Conservation (phyloP, 2,113 vertebrate species). For the Theristicus caerulescens region DNA sequence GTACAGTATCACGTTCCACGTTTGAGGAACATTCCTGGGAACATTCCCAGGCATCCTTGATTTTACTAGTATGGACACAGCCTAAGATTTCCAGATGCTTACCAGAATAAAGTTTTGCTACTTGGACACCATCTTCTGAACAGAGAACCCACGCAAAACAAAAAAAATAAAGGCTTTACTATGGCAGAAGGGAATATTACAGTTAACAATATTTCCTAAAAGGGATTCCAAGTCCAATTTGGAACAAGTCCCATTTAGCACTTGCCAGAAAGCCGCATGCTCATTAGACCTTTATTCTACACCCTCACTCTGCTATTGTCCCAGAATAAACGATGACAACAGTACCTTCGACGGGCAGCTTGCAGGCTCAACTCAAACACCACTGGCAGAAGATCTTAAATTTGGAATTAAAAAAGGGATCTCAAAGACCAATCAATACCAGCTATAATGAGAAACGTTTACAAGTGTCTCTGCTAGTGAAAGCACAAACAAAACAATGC, state of each 20-base stretch:
- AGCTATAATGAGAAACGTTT: background rate
- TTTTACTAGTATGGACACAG: slow-evolving; percentile 29
- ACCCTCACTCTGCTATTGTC: background rate
- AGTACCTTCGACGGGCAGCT: background rate
- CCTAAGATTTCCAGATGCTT: slow-evolving; percentile 51
- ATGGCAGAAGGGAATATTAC: background rate
- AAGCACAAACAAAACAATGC: background rate
- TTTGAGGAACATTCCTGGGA: slow-evolving; percentile 53
- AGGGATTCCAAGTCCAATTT: background rate
- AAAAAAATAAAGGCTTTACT: background rate
- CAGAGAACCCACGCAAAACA: background rate
- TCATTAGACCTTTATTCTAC: background rate
- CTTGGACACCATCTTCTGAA: background rate
- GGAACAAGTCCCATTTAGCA: background rate
- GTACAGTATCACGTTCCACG: slow-evolving; percentile 16
- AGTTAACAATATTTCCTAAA: background rate
- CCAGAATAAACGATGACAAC: background rate
- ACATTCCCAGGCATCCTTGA: slow-evolving; percentile 56
- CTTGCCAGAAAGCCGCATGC: background rate
- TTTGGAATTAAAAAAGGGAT: background rate
- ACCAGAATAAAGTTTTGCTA: background rate
- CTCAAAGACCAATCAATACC: background rate
- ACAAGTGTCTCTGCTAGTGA: background rate
- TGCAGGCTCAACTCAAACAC: background rate
- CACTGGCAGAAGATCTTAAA: background rate